Conservation (phyloP, 2,888 invertebrate species). For the Meta bourneti region DNA sequence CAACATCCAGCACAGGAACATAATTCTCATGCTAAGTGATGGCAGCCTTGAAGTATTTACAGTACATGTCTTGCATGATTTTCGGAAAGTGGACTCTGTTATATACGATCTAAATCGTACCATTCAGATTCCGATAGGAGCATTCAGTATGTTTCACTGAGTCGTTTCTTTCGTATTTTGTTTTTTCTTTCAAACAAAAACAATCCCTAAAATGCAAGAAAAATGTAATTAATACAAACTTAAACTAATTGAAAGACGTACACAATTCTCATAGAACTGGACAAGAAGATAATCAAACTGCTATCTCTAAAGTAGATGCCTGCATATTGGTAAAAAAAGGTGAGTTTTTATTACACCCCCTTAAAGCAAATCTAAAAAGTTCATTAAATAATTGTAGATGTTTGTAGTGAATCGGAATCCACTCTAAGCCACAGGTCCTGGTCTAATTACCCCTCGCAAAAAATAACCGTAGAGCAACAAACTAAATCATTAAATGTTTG, state of each 20-base stretch:
- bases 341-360: background rate
- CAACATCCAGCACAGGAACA: constrained; percentile 9
- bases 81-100: background rate
- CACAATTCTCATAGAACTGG: background rate
- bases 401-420: too few species aligned
- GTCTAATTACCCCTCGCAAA: too few species aligned
- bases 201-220: background rate
- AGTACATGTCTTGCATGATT: constrained; percentile 2
- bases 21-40: constrained; percentile 38
- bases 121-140: constrained; percentile 37
- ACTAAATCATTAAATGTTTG: too few species aligned
- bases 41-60: constrained; percentile 22
- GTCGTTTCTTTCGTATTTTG: background rate
- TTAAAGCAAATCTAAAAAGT: too few species aligned
- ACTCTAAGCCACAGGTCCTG: too few species aligned
- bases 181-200: background rate
- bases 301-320: background rate
- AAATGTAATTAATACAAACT: background rate
- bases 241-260: background rate
- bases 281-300: background rate
- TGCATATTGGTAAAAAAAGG: background rate
- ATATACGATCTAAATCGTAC: background rate
- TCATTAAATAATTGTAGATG: background rate
- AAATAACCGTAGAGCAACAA: too few species aligned
- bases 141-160: background rate